Evolutionary conservation across 2,113 vertebrate species (phyloP).

Genomic region (Barbus barbus): DNA sequence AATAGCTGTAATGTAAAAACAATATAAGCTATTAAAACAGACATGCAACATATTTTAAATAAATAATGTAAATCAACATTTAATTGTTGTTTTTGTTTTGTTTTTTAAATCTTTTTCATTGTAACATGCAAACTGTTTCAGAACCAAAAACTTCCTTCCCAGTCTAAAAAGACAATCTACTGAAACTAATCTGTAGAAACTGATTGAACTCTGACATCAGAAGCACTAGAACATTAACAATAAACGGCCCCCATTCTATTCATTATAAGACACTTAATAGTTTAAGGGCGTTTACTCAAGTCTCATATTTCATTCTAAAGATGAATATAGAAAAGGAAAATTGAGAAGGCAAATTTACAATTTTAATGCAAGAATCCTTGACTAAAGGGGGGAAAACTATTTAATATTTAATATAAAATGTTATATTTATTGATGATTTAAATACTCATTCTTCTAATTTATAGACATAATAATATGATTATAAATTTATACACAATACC

Average conservation of each 20-base stretch:
- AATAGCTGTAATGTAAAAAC: slow-evolving; percentile 75
- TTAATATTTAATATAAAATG: not conserved
- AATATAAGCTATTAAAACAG: not conserved
- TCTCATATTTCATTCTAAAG: not conserved
- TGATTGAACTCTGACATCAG: not conserved
- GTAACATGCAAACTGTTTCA: not conserved
- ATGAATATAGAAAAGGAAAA: too few species aligned
- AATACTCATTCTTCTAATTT: not conserved
- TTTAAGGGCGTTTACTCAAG: not conserved
- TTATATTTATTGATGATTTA: not conserved
- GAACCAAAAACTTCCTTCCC: not conserved
- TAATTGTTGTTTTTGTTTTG: too few species aligned
- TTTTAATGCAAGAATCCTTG: too few species aligned
- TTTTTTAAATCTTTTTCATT: too few species aligned
- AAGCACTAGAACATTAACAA: not conserved
- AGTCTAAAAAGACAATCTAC: not conserved
- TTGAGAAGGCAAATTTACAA: not conserved
- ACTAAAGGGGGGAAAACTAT: not conserved
- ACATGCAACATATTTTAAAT: not conserved
- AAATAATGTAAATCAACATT: too few species aligned
- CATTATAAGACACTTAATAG: not conserved
- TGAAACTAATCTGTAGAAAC: not conserved
- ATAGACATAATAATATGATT: not conserved
- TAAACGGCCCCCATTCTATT: not conserved
- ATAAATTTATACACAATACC: not conserved